These are phyloP conservation scores for Sylvicapra grimmia DNA, from an alignment of 2,113 vertebrate genomes.

Conservation along the genomic window DNA sequence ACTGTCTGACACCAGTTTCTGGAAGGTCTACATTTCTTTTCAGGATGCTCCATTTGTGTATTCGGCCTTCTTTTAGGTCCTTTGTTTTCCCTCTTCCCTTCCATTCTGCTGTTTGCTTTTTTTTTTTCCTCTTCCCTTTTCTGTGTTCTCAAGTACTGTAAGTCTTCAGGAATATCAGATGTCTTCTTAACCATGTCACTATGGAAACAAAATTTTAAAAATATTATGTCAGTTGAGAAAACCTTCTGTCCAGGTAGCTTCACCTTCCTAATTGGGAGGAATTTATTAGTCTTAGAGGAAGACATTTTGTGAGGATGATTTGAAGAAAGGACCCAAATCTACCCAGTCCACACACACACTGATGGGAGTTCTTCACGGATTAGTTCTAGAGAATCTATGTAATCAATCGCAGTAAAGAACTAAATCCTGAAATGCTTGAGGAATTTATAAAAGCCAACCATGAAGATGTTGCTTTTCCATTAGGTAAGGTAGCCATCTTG, in stretches of 20 bases:
- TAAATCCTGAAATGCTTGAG: slow-evolving; percentile 53
- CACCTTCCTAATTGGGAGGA: slow-evolving; percentile 58
- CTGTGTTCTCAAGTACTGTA: slow-evolving; percentile 57
- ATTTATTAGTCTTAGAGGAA: slow-evolving; percentile 62
- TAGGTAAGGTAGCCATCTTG: slow-evolving; percentile 72
- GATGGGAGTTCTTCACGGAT: slow-evolving; percentile 53
- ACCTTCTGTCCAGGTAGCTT: slow-evolving; percentile 54
- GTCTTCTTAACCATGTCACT: slow-evolving; percentile 72
- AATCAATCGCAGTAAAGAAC: slow-evolving; percentile 55
- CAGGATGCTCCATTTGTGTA: slow-evolving; percentile 60
- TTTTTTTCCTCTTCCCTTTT: background rate
- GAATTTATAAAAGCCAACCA: slow-evolving; percentile 62
- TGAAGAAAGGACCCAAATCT: slow-evolving; percentile 20
- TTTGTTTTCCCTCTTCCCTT: slow-evolving; percentile 59
- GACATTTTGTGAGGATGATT: slow-evolving; percentile 62
- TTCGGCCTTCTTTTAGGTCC: slow-evolving; percentile 56
- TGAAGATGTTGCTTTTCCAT: slow-evolving; percentile 69
- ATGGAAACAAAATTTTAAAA: slow-evolving; percentile 76
- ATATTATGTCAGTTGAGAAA: slow-evolving; percentile 55
- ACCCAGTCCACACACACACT: background rate
- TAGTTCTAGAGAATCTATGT: slow-evolving; percentile 45
- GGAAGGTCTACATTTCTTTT: slow-evolving; percentile 59
- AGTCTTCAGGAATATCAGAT: slow-evolving; percentile 58
- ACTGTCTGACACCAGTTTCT: slow-evolving; percentile 39
- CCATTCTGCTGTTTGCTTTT: slow-evolving; percentile 1